Base-by-base conservation (phyloP, 2,113 vertebrate species). In the Tichodroma muraria region DNA sequence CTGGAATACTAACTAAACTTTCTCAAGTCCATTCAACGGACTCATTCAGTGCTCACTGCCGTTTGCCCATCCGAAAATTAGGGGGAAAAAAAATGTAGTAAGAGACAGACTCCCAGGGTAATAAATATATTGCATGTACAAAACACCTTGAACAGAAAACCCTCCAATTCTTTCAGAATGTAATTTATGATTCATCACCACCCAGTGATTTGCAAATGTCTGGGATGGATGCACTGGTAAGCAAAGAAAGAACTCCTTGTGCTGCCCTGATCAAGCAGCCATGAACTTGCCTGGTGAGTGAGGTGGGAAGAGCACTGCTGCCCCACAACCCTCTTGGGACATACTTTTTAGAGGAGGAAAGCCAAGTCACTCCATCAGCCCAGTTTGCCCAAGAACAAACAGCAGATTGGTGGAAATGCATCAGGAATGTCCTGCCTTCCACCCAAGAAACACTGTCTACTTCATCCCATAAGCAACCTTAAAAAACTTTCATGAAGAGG, bases 1-100 rank as follows among this genome's bases (percentile, higher is more conserved):
- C 85, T 84, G 80, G 92, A 96, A 95, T 89, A 88, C 23, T 85
- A 87, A 94, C 80, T 72, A 73, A 72, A 92, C 42, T 77, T 91
- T 76, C 78, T 76, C 28, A 61, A 61, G 54, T 69, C 77, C 68
- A 79, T 82, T 80, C 76, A 91, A 22, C 38, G 31, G 42, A 47
- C 45, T 81, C 56, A n/a, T n/a, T n/a, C 69, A 54, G 49, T 20
- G 10, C 27, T 90, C 37, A 63, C 23, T 61, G 66, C 30, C 20
- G 2, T 88, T 72, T 78, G 38, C 10, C 37, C 44, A 63, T 44
- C n/a, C n/a, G n/a, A n/a, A n/a, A n/a, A n/a, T n/a, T n/a, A n/a
- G n/a, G n/a, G n/a, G n/a, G n/a, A n/a, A n/a, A 44, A 24, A 69
- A 19, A 54, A 35, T 11, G 6, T 8, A 78, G 7, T 22, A 60